Base-by-base conservation (phyloP, 2,797 vertebrate genomes). In the Psittacula derbiana region DNA sequence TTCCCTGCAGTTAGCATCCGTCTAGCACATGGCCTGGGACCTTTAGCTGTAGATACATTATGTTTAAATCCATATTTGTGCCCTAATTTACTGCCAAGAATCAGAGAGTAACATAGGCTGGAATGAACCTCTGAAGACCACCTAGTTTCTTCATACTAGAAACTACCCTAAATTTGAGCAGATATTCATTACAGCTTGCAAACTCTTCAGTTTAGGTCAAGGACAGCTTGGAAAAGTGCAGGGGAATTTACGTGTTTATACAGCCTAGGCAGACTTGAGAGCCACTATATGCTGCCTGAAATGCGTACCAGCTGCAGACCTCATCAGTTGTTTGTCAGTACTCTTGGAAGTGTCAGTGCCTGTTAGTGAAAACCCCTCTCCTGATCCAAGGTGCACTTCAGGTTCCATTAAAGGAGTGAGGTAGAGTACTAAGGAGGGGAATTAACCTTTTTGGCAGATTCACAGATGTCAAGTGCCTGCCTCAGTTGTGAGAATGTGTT, bases 311-410 rank as follows among this genome's bases (percentile, higher is more conserved):
- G 46, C 24, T 61, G 27, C 4, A 6, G 18, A 61, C n/a, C 38
- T 66, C 21, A 17, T 38, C 0, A 0, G 12, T 18, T 44, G 21
- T 49, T 57, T 47, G 13, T 11, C 38, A n/a, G 25, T 7, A 27
- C 11, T 31, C 28, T 74, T 3, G 3, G 16, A 28, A 61, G 24
- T 14, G 8, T 55, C 30, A 50, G 9, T 17, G 13, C 10, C 41
- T 31, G 15, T 28, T 28, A 28, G 18, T 40, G 23, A 41, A 79
- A 61, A 14, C 6, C 36, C 5, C 6, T 66, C 24, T 85, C 16
- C 50, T 50, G 17, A 36, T 66, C 8, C 21, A 52, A 27, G 6
- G 4, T 49, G 23, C 12, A 15, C 33, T 58, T 58, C 25, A 69
- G 16, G 12, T 33, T 12, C n/a, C 36, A 36, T 23, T 20, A 33